Conservation (phyloP, 2,797 vertebrate species). For the Fistularia tabacaria region DNA sequence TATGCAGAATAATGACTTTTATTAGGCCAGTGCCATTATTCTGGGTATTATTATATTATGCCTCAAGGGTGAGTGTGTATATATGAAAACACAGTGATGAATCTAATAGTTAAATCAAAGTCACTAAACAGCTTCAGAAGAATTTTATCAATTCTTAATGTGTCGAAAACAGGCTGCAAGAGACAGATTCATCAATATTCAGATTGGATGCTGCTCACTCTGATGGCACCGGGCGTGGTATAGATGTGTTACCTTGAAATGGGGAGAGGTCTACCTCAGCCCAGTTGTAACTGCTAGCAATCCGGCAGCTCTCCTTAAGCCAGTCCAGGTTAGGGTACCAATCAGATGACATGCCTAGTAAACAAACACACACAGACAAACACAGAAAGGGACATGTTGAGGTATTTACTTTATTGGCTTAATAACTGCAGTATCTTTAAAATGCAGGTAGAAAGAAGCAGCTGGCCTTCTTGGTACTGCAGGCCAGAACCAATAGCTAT, state of each 20-base stretch:
- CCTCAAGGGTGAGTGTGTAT: conserved; percentile 40
- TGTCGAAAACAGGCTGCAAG: conserved; percentile 4
- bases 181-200: conserved; percentile 34
- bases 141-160: conserved; percentile 29
- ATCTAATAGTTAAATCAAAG: conserved; percentile 55
- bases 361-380: not conserved
- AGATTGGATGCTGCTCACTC: conserved; percentile 26
- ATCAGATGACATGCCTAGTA: conserved; percentile 73
- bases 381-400: not conserved
- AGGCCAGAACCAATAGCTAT: too few relatives aligned
- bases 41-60: conserved; percentile 47
- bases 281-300: conserved; percentile 88
- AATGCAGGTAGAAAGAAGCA: too few relatives aligned
- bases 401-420: not conserved
- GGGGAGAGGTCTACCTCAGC: conserved; percentile 84
- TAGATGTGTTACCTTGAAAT: conserved; percentile 64
- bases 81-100: conserved; percentile 39
- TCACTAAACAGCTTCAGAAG: conserved; percentile 42
- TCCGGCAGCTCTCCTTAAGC: conserved; percentile 86
- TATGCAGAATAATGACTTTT: conserved; percentile 62
- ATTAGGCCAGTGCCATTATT: conserved; percentile 53
- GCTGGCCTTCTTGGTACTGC: too few relatives aligned
- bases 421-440: too few relatives aligned
- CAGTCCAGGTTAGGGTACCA: conserved; percentile 87
- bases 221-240: conserved; percentile 12